Percentiles rank a stretch among this genome's conserved stretches.
phyloP scores from a whole-genome alignment of 1,140 invertebrate species.

The Drosophila paulistorum region DNA sequence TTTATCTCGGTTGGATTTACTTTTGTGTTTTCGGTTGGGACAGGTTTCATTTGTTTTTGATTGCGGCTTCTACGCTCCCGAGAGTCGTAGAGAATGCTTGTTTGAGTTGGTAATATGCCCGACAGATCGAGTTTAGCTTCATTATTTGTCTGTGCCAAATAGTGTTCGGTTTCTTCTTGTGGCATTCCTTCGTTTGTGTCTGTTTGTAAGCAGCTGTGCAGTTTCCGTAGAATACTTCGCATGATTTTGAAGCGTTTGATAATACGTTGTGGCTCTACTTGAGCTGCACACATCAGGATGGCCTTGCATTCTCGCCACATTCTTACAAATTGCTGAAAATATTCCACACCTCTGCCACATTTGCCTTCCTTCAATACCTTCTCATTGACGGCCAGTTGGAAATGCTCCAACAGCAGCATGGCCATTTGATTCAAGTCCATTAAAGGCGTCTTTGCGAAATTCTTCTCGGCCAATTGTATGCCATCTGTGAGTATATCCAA shows the following conservation, averaged over 20 bases:
- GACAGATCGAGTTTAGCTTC: slow-evolving; percentile 33
- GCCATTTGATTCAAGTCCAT: slow-evolving; percentile 66
- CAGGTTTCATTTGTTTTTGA: neutral
- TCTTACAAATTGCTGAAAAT: slow-evolving; percentile 57
- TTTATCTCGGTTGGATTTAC: neutral
- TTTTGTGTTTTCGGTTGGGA: neutral
- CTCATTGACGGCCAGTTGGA: slow-evolving; percentile 60
- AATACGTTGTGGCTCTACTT: slow-evolving; percentile 67
- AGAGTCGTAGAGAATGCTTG: slow-evolving; percentile 69
- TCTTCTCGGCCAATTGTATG: slow-evolving; percentile 50
- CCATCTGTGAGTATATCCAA: slow-evolving; percentile 55
- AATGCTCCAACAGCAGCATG: slow-evolving; percentile 64
- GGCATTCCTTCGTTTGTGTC: neutral
- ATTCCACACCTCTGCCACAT: slow-evolving; percentile 34
- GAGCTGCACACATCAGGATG: slow-evolving; percentile 68
- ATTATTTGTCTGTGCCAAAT: neutral
- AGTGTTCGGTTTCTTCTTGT: neutral
- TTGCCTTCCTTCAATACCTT: slow-evolving; percentile 37
- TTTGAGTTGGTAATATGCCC: slow-evolving; percentile 34
- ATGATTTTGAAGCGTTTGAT: slow-evolving; percentile 79
- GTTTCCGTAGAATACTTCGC: slow-evolving; percentile 60
- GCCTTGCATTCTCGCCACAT: slow-evolving; percentile 75
- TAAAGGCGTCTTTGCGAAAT: slow-evolving; percentile 51
- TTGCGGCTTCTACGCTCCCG: slow-evolving; percentile 26
- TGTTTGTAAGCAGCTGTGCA: slow-evolving; percentile 42